phyloP scores from a whole-genome alignment of 2,888 invertebrate genomes.

The Baccha elongata region DNA sequence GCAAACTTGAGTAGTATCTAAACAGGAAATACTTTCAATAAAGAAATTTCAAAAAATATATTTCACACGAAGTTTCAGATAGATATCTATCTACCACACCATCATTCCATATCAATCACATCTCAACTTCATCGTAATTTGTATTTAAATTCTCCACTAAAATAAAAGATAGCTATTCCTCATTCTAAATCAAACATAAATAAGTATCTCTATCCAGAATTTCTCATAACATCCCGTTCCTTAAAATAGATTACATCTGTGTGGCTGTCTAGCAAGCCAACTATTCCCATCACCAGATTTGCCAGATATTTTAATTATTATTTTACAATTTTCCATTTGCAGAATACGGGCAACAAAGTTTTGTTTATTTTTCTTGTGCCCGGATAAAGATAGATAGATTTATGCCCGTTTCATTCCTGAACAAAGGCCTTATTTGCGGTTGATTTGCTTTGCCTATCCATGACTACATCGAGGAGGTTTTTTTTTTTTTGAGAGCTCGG shows the following conservation, averaged over 20 bases:
- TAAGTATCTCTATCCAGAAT: slow-evolving; percentile 1
- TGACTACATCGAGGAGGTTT: not conserved
- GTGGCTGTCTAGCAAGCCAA: not conserved
- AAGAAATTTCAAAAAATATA: too few species aligned
- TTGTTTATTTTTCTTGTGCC: slow-evolving; percentile 53
- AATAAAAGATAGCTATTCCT: slow-evolving; percentile 20
- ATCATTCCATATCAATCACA: too few species aligned
- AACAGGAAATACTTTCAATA: too few species aligned
- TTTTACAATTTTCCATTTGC: slow-evolving; percentile 37
- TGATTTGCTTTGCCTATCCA: slow-evolving; percentile 55
- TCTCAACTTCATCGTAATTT: slow-evolving; percentile 13
- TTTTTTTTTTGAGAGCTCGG: slow-evolving; percentile 13
- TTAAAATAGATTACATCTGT: slow-evolving; percentile 55
- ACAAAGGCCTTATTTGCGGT: slow-evolving; percentile 71
- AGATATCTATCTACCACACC: too few species aligned
- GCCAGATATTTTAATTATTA: slow-evolving; percentile 52
- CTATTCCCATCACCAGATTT: not conserved
- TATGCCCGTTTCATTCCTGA: slow-evolving; percentile 62
- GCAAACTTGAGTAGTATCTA: too few species aligned
- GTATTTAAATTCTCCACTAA: slow-evolving; percentile 22
- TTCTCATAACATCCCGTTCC: slow-evolving; percentile 32
- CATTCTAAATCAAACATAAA: slow-evolving; percentile 13
- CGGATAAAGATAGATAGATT: slow-evolving; percentile 53
- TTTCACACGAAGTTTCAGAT: too few species aligned
- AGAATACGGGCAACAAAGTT: slow-evolving; percentile 12